phyloP scores from a whole-genome alignment of 2,888 invertebrate species.

The Salpingus planirostris region DNA sequence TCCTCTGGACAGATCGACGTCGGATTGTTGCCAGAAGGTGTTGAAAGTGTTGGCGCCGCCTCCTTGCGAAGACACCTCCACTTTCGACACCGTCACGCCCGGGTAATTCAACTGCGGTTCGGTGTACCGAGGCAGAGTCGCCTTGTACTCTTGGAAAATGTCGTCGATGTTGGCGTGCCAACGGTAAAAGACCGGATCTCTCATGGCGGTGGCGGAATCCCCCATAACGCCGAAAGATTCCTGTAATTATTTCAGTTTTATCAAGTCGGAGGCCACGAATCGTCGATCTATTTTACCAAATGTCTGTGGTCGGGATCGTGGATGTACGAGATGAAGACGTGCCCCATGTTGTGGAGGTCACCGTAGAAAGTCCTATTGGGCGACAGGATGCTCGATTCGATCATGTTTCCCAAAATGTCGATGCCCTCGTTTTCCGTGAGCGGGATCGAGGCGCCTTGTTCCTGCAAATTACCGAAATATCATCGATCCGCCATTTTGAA shows the following conservation, averaged over 20 bases:
- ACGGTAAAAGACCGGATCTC: conserved; percentile 79
- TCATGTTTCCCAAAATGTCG: conserved; percentile 68
- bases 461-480: conserved; percentile 39
- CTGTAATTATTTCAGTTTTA: too few relatives aligned
- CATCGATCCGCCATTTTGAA: too few relatives aligned
- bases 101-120: conserved; percentile 50
- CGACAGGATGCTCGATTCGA: conserved; percentile 64
- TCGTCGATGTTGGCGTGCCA: conserved; percentile 77
- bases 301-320: conserved; percentile 76
- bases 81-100: conserved; percentile 51
- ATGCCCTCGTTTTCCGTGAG: conserved; percentile 64
- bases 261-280: too few relatives aligned
- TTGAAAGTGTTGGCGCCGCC: conserved; percentile 45
- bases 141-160: conserved; percentile 66
- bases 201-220: conserved; percentile 76
- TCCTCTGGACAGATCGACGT: conserved; percentile 68
- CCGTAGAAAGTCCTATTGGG: conserved; percentile 65
- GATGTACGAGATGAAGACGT: conserved; percentile 64
- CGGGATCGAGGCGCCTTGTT: conserved; percentile 46
- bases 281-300: conserved; percentile 50
- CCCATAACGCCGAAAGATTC: conserved; percentile 78
- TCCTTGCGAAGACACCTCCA: conserved; percentile 49
- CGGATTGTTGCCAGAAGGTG: conserved; percentile 75
- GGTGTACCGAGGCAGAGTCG: conserved; percentile 56
- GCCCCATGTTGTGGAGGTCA: conserved; percentile 75